Conservation (phyloP, 2,113 vertebrate genomes). For the Cynocephalus volans region DNA sequence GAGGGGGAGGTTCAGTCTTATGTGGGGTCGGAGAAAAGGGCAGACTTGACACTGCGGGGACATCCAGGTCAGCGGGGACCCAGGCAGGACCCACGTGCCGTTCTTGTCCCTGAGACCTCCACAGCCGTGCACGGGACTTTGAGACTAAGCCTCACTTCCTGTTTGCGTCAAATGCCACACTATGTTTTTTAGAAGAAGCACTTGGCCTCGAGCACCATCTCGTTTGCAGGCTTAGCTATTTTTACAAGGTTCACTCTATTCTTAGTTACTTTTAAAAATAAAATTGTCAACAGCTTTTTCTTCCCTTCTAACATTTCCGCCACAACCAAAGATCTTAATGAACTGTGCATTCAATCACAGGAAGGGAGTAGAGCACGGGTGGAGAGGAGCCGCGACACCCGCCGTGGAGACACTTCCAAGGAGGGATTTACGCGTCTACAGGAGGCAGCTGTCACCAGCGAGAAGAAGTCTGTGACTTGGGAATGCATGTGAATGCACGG, state of each 20-base stretch:
- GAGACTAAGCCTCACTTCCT: background rate
- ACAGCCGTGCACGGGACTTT: rapidly evolving
- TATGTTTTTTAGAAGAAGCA: constrained; percentile 5
- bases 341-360: constrained; percentile 12
- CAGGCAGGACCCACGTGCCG: rapidly evolving
- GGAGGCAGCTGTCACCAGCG: background rate
- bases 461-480: background rate
- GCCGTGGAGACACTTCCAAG: rapidly evolving
- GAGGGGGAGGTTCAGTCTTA: too few species aligned
- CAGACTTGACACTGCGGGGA: rapidly evolving
- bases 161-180: background rate
- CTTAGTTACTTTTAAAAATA: constrained; percentile 79
- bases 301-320: constrained; percentile 65
- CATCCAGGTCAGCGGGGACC: rapidly evolving
- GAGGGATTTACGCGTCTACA: rapidly evolving
- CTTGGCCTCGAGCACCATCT: constrained; percentile 37
- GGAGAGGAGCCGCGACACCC: background rate
- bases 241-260: constrained; percentile 71
- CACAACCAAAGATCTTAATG: constrained; percentile 69
- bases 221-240: constrained; percentile 53
- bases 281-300: constrained; percentile 75
- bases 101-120: background rate
- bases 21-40: too few species aligned
- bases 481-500: background rate
- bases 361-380: background rate